Base-by-base conservation (phyloP, 2,113 vertebrate genomes). In the Saccopteryx leptura region DNA sequence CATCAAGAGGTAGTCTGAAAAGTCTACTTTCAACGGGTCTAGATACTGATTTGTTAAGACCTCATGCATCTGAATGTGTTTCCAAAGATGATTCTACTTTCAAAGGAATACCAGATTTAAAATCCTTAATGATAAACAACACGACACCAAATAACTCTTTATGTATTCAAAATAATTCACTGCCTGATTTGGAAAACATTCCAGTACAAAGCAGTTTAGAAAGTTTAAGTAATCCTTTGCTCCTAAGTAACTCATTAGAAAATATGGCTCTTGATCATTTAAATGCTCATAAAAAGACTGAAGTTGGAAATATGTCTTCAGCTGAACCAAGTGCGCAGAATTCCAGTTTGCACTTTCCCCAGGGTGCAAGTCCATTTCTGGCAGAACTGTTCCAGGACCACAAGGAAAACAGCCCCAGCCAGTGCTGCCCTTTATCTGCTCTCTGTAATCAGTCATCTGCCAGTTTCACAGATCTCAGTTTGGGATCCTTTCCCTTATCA, bases 361-460 rank as follows among this genome's bases (percentile, higher is more conserved):
- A 97, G 13, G 94, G 82, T 98, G 99, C 98, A 98, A 98, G 97
- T 97, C 98, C 98, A 3, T 99, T 99, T 10, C 86, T 99, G 95
- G 99, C 99, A 76, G 99, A 99, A 93, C 98, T 99, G 88, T 99
- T 99, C 96, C 98, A 99, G 97, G 98, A 99, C 85, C 99, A 99
- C 94, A 98, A 99, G 94, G 98, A 97, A 96, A 98, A 92, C 84
- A 98, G 94, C 94, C 95, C 98, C 83, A 97, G 81, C 75, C 92
- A 97, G 0, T 97, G 96, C 96, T 98, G 96, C 18, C 89, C 98
- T 74, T 97, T 98, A 80, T 97, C 98, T 93, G 92, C 97, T 90
- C 94, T 98, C 74, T 98, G 97, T 95, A 98, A 96, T 50, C 97
- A 97, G 26, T 90, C 98, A 78, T 91, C 97, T 91, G 39, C 76